These are phyloP conservation scores for Tenebrosternarchus preto DNA, from an alignment of 2,113 vertebrate species.

Conservation along the genomic window DNA sequence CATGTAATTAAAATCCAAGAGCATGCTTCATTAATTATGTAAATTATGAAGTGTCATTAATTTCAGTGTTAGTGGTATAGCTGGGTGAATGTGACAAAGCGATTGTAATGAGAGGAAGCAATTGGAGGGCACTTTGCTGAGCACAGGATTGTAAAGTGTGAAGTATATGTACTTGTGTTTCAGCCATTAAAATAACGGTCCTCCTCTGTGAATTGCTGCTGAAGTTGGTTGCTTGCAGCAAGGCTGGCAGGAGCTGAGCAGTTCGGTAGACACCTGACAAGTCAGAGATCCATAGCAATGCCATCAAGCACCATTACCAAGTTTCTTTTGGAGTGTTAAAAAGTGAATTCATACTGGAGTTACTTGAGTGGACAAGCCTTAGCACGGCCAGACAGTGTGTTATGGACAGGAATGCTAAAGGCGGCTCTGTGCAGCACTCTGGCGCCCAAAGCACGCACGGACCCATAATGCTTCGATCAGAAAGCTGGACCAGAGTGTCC, in stretches of 20 bases:
- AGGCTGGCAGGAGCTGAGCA: too few relatives aligned
- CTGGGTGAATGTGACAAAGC: slow-evolving; percentile 7
- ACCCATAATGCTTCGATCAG: slow-evolving; percentile 38
- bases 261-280: too few relatives aligned
- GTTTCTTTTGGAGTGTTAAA: too few relatives aligned
- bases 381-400: neutral
- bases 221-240: too few relatives aligned
- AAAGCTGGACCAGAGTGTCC: slow-evolving; percentile 16
- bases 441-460: slow-evolving; percentile 11
- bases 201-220: too few relatives aligned
- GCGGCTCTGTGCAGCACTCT: neutral
- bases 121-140: neutral
- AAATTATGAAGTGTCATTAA: slow-evolving; percentile 46
- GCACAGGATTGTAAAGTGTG: neutral
- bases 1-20: slow-evolving; percentile 47
- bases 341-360: too few relatives aligned
- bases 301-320: too few relatives aligned
- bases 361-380: neutral
- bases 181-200: too few relatives aligned
- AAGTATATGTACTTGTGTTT: neutral
- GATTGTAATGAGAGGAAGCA: neutral
- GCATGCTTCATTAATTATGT: slow-evolving; percentile 49
- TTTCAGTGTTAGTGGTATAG: slow-evolving; percentile 25
- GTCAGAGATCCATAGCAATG: too few relatives aligned
- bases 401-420: slow-evolving; percentile 1